Evolutionary conservation across 2,888 invertebrate genomes (phyloP), one percentile per base, ranked within the genome.

Genomic region (Leucoma salicis): DNA sequence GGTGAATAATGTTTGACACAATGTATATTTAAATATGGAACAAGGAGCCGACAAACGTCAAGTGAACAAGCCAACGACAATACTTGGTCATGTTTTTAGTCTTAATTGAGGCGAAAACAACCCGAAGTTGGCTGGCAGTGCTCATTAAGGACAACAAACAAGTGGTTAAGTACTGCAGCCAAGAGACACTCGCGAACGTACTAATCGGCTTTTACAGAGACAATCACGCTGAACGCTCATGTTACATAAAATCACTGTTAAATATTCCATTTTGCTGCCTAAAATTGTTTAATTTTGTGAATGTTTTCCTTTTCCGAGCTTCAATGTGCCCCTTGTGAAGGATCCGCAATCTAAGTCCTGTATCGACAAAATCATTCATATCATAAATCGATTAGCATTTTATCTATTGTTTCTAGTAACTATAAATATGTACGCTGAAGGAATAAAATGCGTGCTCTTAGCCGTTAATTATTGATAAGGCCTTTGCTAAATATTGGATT

Each of bases 91-190:
- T 85, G 86, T 83, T 82, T 78, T 79, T 75, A 75, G 85, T 75
- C 78, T 83, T 88, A 87, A 88, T 87, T 87, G 85, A 85, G 80
- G 78, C 80, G 76, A 74, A 74, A 82, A 81, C 82, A 80, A 75
- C 67, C 77, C 77, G 63, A 82, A 86, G 75, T 86, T 82, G 81
- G 80, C 81, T 84, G 78, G 73, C 82, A 70, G 61, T 78, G 82
- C 86, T 89, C 88, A 85, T 88, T 87, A 88, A 82, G 80, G 83
- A 82, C 83, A 84, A 82, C 86, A 84, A 87, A 87, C 86, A 86
- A 85, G 76, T 72, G 72, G 65, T 76, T 85, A 85, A 85, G 86
- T 82, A 85, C 82, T 60, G 60, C 48, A 69, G 67, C 62, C 62
- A 70, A 69, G 75, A 72, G 65, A 65, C 65, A 61, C 67, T 67